A percentile compares a stretch with the other conserved stretches of the same genome.
Evolutionary conservation across 2,797 vertebrate species (phyloP).

Genomic region (Chelon auratus): DNA sequence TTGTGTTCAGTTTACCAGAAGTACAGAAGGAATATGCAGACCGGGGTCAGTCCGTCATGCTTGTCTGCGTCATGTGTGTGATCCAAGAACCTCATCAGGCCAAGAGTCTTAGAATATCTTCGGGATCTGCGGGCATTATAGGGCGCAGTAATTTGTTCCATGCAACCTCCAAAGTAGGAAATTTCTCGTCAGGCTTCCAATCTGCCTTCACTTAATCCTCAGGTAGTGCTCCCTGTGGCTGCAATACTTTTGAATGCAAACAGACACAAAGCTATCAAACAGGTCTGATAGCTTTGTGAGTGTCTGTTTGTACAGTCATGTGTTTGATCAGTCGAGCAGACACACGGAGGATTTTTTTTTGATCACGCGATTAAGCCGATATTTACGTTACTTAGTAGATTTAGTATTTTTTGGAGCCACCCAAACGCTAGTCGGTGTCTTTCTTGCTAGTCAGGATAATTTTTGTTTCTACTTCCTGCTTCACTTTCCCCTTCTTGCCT

Average conservation of each 20-base stretch:
- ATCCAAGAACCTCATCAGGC: slow-evolving; percentile 77
- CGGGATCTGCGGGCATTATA: slow-evolving; percentile 78
- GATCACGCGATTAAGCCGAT: neutral
- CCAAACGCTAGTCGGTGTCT: too few species aligned
- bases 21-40: slow-evolving; percentile 50
- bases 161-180: slow-evolving; percentile 70
- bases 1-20: slow-evolving; percentile 44
- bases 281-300: slow-evolving; percentile 22
- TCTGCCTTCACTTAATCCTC: slow-evolving; percentile 78
- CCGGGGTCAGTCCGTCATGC: slow-evolving; percentile 60
- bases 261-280: slow-evolving; percentile 25
- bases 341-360: neutral
- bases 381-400: too few species aligned
- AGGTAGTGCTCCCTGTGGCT: slow-evolving; percentile 70
- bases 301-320: neutral
- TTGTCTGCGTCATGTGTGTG: slow-evolving; percentile 69
- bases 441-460: too few species aligned
- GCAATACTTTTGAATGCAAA: slow-evolving; percentile 48
- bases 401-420: too few species aligned
- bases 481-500: too few species aligned
- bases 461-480: too few species aligned
- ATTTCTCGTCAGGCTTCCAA: slow-evolving; percentile 73
- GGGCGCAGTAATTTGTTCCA: slow-evolving; percentile 80
- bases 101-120: slow-evolving; percentile 75
- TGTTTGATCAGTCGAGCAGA: neutral